phyloP scores from a whole-genome alignment of 2,113 vertebrate species.

The Mus pahari region DNA sequence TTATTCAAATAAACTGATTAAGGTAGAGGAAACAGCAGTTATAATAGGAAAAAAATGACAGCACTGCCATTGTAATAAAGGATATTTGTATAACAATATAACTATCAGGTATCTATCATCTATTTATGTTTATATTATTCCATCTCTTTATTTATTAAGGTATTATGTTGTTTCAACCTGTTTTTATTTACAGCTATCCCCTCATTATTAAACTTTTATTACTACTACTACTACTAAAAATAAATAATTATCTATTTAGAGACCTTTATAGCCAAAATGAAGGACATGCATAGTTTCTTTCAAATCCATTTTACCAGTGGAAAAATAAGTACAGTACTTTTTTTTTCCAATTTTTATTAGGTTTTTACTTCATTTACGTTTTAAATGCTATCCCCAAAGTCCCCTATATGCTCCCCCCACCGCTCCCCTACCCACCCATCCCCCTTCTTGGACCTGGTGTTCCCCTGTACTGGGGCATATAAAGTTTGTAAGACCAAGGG shows the following conservation, averaged over 20 bases:
- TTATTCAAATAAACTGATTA: neutral
- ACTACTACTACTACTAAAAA: neutral
- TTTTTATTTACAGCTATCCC: neutral
- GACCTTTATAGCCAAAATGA: neutral
- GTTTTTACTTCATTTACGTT: no score
- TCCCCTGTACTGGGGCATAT: no score
- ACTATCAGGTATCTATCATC: neutral
- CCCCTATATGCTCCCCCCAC: no score
- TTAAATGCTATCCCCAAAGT: no score
- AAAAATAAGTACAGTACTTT: neutral
- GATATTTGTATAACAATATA: neutral
- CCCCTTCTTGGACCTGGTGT: no score
- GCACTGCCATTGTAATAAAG: neutral
- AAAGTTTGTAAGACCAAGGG: no score
- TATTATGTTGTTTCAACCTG: neutral
- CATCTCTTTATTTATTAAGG: neutral
- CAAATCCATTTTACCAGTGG: neutral
- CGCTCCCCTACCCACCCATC: no score
- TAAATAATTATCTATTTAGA: neutral
- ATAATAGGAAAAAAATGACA: neutral
- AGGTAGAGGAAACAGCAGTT: neutral
- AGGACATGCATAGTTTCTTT: neutral
- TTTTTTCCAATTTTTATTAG: no score
- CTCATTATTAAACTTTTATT: neutral
- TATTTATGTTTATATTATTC: neutral